Percentiles rank a stretch among this genome's conserved stretches.
Conservation (phyloP, 2,797 vertebrate genomes). For the Enteromius trimaculatus region DNA sequence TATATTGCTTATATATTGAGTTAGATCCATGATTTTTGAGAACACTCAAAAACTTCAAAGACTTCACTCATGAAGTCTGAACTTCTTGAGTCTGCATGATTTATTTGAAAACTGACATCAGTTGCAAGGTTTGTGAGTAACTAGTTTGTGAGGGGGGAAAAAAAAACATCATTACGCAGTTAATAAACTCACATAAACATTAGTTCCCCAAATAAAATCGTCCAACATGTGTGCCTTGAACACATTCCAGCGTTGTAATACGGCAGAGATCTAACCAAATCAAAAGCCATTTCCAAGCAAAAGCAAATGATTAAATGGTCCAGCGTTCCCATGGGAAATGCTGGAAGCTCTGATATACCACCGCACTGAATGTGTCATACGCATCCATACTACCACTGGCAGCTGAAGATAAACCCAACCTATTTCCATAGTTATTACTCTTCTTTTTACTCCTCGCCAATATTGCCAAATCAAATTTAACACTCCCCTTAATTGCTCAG, state of each 20-base stretch:
- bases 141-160: background rate
- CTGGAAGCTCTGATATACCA: constrained; percentile 29
- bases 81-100: background rate
- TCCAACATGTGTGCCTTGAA: background rate
- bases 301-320: constrained; percentile 9
- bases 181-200: background rate
- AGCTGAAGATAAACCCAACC: constrained; percentile 35
- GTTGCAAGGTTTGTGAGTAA: background rate
- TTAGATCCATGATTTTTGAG: no score
- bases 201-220: background rate
- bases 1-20: no score
- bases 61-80: background rate
- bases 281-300: constrained; percentile 4
- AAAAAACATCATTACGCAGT: background rate
- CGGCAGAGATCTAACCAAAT: constrained; percentile 2
- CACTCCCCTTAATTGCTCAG: constrained; percentile 41
- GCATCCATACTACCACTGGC: constrained; percentile 13
- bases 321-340: background rate
- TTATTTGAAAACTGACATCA: background rate
- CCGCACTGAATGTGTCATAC: constrained; percentile 27
- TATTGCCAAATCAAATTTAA: constrained; percentile 48
- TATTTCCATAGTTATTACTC: constrained; percentile 49
- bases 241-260: background rate
- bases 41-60: no score
- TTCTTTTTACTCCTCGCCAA: constrained; percentile 40